Evolutionary conservation across 2,113 vertebrate species (phyloP).

Genomic region (Pterocles burchelli): DNA sequence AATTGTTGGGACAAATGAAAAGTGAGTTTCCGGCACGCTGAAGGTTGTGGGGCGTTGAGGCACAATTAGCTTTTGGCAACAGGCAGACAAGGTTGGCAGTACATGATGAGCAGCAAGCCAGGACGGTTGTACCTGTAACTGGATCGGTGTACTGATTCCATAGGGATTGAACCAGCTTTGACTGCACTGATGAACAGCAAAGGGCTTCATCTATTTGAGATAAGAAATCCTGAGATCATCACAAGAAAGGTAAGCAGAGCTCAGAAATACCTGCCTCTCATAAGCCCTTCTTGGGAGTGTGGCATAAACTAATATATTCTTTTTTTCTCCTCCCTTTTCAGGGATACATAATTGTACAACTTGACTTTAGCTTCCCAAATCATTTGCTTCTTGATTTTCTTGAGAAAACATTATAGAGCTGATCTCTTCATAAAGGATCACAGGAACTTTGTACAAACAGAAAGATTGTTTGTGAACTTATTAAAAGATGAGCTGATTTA

Average conservation of each 20-base stretch:
- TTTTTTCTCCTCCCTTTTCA: neutral
- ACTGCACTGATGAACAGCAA: constrained; percentile 82
- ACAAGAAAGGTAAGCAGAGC: constrained; percentile 67
- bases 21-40: neutral
- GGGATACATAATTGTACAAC: constrained; percentile 81
- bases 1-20: neutral
- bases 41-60: accelerated
- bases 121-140: neutral
- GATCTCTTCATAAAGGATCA: neutral
- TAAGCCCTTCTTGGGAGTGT: neutral
- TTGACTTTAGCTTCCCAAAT: constrained; percentile 87
- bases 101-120: neutral
- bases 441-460: neutral
- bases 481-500: neutral
- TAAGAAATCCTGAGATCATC: constrained; percentile 80
- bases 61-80: neutral
- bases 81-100: neutral
- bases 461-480: neutral
- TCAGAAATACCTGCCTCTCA: neutral
- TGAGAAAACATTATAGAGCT: constrained; percentile 69
- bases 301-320: neutral
- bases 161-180: constrained; percentile 77
- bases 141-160: neutral
- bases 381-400: constrained; percentile 84
- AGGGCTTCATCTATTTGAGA: constrained; percentile 78